Base-by-base conservation (phyloP, 2,888 invertebrate genomes). In the Harpalus rufipes region DNA sequence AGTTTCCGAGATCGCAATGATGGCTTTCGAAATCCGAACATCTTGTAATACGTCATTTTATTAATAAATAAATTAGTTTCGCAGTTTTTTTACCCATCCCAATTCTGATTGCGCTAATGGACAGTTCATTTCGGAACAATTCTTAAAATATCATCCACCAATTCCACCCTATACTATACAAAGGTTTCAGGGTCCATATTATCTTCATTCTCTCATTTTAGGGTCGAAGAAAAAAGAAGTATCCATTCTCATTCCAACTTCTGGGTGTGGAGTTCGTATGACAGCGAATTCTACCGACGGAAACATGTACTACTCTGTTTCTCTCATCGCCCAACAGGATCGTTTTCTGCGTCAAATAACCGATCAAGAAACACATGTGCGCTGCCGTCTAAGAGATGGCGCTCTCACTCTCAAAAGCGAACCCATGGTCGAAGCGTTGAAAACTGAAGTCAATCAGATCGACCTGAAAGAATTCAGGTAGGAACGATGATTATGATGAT, bases 291-390 rank as follows among this genome's bases (percentile, higher is more conserved):
- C 92, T 83, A 90, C 92, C 39, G 87, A 91, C 85, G 90, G 93
- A 88, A 91, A 93, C 72, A 91, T 95, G 89, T 93, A 93, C 88
- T 95, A 95, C 89, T 93, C 93, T 12, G 94, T 95, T 8, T 93
- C 93, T 83, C 91, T 96, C 81, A 93, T 96, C 86, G 92, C 96
- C 32, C 96, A 96, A 90, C 96, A 95, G 93, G 96, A 96, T 88
- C 92, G 93, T 85, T 94, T 94, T 88, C 91, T 96, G 76, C 94
- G 95, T 87, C 96, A 96, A 90, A 94, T 94, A 65, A 93, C 94
- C 0, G 96, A 96, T 88, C 94, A 95, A 88, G 94, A 95, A 88
- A 91, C 93, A 80, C 91, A 92, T 12, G 92, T 95, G 7, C 91
- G 93, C 87, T 96, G 96, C 89, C 91, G 92, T 88, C 89, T 94